These are phyloP conservation scores for Antennarius maculatus DNA, from an alignment of 2,797 vertebrate genomes.

Conservation along the genomic window DNA sequence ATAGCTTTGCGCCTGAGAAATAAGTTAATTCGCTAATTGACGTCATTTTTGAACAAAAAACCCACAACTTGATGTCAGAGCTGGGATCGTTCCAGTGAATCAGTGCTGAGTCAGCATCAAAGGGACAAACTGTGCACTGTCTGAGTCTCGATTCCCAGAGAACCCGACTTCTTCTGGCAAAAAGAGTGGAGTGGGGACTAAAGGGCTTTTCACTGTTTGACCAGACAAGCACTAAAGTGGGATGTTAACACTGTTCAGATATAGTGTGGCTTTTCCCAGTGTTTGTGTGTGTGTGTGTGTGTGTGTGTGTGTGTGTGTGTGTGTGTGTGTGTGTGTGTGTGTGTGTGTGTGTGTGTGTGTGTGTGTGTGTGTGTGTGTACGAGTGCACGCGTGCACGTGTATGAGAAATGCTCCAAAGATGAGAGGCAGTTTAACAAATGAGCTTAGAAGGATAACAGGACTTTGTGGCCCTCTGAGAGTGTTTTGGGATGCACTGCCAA, in stretches of 20 bases:
- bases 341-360: slow-evolving; percentile 21
- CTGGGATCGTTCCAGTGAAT: too few species aligned
- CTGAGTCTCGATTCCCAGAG: too few species aligned
- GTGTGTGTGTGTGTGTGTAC: slow-evolving; percentile 44
- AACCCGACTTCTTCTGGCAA: too few species aligned
- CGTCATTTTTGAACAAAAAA: too few species aligned
- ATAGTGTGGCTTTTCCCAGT: neutral
- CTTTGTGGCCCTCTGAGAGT: slow-evolving; percentile 67
- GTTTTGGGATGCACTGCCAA: slow-evolving; percentile 70
- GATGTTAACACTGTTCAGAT: slow-evolving; percentile 49
- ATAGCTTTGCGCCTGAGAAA: too few species aligned
- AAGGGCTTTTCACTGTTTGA: too few species aligned
- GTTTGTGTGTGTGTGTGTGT: slow-evolving; percentile 44
- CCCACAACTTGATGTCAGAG: too few species aligned
- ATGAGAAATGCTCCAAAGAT: slow-evolving; percentile 47
- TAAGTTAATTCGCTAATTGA: too few species aligned
- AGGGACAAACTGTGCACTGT: slow-evolving; percentile 15
- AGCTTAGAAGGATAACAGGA: slow-evolving; percentile 65
- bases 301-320: too few species aligned
- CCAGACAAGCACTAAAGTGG: slow-evolving; percentile 24
- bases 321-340: too few species aligned
- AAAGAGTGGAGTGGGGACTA: too few species aligned
- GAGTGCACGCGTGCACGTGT: slow-evolving; percentile 23
- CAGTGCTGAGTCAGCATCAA: slow-evolving; percentile 1
- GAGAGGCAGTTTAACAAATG: slow-evolving; percentile 73